Conservation (phyloP, 1,140 invertebrate genomes). For the Neuroterus valhalla region DNA sequence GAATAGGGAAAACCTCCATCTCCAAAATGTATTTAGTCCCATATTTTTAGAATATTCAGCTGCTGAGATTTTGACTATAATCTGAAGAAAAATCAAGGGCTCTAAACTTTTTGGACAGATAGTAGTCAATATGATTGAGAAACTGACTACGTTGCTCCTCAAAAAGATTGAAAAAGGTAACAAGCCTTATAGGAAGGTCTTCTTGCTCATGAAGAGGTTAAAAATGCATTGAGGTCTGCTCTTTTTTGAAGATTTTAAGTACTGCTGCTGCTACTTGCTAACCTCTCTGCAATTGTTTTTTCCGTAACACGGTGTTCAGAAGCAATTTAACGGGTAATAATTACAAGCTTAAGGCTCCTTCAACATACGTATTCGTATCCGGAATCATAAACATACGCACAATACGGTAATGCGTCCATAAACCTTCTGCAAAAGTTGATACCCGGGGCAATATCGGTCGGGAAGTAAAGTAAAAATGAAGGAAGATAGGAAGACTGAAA, state of each 20-base stretch:
- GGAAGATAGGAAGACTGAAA: conserved; percentile 15
- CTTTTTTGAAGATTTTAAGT: background rate
- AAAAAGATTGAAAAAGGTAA: no score
- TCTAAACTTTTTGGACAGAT: no score
- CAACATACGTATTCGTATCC: background rate
- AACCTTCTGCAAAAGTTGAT: conserved; percentile 37
- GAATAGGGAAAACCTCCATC: no score
- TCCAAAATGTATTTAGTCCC: no score
- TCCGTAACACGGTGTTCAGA: conserved; percentile 17
- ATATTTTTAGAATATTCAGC: no score
- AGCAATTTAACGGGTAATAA: conserved; percentile 28
- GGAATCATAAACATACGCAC: conserved; percentile 5
- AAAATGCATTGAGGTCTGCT: background rate
- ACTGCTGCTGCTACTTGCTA: background rate
- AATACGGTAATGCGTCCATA: conserved; percentile 1
- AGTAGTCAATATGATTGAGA: no score
- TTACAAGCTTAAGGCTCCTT: conserved; percentile 23
- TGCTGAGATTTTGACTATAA: no score
- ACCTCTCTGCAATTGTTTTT: background rate
- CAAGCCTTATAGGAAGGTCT: background rate
- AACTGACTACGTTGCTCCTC: no score
- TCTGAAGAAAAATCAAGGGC: no score
- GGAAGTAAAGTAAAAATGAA: conserved; percentile 35
- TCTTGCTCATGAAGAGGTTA: background rate
- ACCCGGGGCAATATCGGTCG: conserved; percentile 37